Conservation (phyloP, 2,113 vertebrate genomes). For the Alethe castanea region DNA sequence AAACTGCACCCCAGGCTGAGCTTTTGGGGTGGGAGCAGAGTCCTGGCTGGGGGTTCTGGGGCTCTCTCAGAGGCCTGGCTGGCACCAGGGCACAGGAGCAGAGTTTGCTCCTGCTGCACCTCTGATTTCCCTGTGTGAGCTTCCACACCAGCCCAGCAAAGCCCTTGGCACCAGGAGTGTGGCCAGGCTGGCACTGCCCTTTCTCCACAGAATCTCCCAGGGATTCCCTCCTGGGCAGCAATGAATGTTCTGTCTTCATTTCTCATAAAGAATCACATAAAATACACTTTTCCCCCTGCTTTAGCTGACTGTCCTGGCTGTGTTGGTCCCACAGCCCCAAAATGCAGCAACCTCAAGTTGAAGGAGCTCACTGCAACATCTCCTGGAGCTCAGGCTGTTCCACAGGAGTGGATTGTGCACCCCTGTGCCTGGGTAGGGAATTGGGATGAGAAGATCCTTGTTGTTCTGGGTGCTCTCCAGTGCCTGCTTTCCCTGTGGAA, state of each 20-base stretch:
- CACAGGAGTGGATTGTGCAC: neutral
- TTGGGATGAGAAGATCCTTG: too few relatives aligned
- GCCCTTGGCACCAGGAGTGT: fast-evolving
- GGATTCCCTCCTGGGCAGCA: neutral
- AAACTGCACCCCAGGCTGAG: fast-evolving
- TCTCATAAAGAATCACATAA: neutral
- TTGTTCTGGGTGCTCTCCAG: neutral
- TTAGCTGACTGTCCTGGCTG: neutral
- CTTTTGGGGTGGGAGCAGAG: neutral
- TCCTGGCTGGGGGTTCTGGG: neutral
- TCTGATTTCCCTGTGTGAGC: fast-evolving
- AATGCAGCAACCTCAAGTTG: neutral
- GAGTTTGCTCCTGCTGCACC: neutral
- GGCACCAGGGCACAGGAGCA: neutral
- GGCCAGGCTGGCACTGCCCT: neutral
- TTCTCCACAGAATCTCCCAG: too few relatives aligned
- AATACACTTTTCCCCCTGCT: neutral
- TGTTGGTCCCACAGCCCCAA: neutral
- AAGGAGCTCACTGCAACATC: neutral
- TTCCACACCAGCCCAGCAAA: neutral
- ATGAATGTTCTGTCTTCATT: neutral
- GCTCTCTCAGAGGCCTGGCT: neutral
- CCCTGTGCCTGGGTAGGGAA: neutral
- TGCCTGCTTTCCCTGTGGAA: neutral
- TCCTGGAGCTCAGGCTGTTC: neutral